phyloP scores from a whole-genome alignment of 2,888 invertebrate genomes.

The Spilarctia lutea region DNA sequence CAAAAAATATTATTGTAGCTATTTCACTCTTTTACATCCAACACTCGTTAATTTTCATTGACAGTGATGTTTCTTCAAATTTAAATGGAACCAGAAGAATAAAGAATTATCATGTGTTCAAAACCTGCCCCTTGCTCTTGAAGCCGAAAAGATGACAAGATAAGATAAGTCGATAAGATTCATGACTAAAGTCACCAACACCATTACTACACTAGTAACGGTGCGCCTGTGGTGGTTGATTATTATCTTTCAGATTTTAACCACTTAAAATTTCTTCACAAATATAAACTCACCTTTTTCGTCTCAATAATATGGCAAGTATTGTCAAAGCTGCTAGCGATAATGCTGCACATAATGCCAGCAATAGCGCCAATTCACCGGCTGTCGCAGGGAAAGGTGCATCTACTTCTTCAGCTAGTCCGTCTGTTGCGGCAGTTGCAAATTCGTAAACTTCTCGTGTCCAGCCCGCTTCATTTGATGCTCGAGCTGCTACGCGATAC shows the following conservation, averaged over 20 bases:
- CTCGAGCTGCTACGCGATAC: conserved; percentile 87
- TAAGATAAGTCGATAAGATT: too few species aligned
- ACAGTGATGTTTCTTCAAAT: too few species aligned
- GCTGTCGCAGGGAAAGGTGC: conserved; percentile 82
- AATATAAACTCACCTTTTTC: conserved; percentile 71
- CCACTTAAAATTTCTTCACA: neutral
- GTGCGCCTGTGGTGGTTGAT: too few species aligned
- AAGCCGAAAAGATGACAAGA: too few species aligned
- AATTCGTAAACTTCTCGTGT: conserved; percentile 88
- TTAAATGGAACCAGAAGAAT: too few species aligned
- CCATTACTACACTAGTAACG: too few species aligned
- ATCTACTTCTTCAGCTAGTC: conserved; percentile 81
- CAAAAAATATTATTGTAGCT: too few species aligned
- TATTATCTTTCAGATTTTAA: neutral
- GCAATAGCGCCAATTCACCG: conserved; percentile 77
- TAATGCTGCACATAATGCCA: conserved; percentile 86
- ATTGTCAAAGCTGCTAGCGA: conserved; percentile 86
- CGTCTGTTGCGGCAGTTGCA: conserved; percentile 85
- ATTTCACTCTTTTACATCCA: neutral
- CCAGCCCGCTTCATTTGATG: conserved; percentile 88
- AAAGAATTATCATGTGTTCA: too few species aligned
- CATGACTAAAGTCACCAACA: too few species aligned
- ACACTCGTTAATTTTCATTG: neutral
- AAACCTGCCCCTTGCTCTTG: neutral
- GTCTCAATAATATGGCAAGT: conserved; percentile 86